phyloP scores from a whole-genome alignment of 2,888 invertebrate species.

The Oeneis ivallda region DNA sequence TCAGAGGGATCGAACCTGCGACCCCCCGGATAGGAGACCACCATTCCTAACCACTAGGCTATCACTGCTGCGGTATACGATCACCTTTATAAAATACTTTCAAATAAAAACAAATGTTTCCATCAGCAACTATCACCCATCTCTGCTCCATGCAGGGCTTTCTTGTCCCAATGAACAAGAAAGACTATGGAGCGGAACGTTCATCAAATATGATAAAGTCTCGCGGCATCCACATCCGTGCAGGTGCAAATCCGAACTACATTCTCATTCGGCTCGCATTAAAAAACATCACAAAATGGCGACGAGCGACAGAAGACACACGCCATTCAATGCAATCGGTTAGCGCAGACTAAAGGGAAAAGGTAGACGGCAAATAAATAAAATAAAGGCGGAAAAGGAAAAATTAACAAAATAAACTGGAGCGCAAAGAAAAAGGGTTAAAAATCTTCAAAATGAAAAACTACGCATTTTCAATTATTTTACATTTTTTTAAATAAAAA shows the following conservation, averaged over 20 bases:
- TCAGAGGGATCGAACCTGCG: too few relatives aligned
- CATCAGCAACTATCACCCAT: slow-evolving; percentile 20
- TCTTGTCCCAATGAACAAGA: slow-evolving; percentile 27
- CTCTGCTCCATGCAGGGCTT: too few relatives aligned
- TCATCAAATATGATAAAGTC: slow-evolving; percentile 63
- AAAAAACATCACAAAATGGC: slow-evolving; percentile 48
- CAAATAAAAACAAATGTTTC: slow-evolving; percentile 23
- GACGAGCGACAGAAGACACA: slow-evolving; percentile 43
- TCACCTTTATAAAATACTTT: neutral
- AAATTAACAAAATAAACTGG: too few relatives aligned
- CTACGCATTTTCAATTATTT: too few relatives aligned
- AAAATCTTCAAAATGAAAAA: too few relatives aligned
- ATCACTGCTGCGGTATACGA: neutral
- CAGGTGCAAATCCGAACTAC: slow-evolving; percentile 52
- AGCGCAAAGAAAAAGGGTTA: too few relatives aligned
- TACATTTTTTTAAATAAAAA: too few relatives aligned
- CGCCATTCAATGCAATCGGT: slow-evolving; percentile 72
- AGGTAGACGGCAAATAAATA: neutral
- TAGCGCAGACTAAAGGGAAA: slow-evolving; percentile 1
- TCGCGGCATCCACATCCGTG: slow-evolving; percentile 58
- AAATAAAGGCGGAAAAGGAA: too few relatives aligned
- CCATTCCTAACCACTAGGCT: too few relatives aligned
- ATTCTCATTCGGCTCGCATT: slow-evolving; percentile 46
- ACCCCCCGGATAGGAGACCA: too few relatives aligned
- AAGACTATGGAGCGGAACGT: slow-evolving; percentile 46